Evolutionary conservation across 2,797 vertebrate species (phyloP).

Genomic region (Setipinna tenuifilis): DNA sequence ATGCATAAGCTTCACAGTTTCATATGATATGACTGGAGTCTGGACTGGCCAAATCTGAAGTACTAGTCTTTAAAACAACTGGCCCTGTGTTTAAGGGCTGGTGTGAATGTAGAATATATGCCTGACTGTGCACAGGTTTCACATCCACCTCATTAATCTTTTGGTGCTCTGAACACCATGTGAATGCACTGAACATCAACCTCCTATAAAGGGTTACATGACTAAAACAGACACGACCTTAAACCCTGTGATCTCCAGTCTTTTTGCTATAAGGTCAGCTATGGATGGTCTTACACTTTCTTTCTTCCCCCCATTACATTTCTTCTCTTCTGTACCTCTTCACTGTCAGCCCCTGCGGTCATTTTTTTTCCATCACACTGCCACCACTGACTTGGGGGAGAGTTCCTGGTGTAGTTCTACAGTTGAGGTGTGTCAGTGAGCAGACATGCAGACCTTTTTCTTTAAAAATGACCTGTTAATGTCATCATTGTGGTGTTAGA

Average conservation of each 20-base stretch:
- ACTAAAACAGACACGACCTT: neutral
- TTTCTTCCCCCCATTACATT: neutral
- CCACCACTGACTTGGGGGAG: neutral
- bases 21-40: neutral
- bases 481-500: neutral
- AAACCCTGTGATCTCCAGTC: neutral
- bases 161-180: too few species aligned
- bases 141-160: too few species aligned
- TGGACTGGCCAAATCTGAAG: neutral
- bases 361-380: neutral
- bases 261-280: slow-evolving; percentile 3
- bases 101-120: neutral
- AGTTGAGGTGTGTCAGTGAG: neutral
- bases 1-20: neutral
- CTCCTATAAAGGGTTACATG: neutral
- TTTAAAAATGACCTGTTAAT: slow-evolving; percentile 1
- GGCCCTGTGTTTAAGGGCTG: neutral
- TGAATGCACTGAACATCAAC: too few species aligned
- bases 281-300: neutral
- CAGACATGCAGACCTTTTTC: neutral
- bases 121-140: neutral
- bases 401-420: neutral
- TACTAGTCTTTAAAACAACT: too few species aligned
- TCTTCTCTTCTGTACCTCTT: neutral
- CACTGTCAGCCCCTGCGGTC: neutral